phyloP scores from a whole-genome alignment of 1,140 invertebrate genomes.

The Eriocheir sinensis region DNA sequence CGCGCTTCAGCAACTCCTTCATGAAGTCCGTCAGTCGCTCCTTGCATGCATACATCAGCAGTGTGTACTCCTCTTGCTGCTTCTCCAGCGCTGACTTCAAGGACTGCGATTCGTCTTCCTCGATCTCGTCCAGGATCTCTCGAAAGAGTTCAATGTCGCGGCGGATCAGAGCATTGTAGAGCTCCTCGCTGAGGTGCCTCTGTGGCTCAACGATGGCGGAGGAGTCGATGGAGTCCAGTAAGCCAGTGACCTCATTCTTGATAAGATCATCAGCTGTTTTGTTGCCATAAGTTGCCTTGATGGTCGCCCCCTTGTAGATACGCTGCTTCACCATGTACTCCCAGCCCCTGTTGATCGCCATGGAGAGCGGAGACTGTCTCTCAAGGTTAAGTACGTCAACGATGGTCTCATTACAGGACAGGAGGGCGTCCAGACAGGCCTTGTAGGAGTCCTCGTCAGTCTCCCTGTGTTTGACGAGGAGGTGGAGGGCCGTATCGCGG shows the following conservation, averaged over 20 bases:
- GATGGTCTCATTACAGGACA: conserved; percentile 63
- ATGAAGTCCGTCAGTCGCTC: conserved; percentile 85
- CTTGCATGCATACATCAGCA: conserved; percentile 85
- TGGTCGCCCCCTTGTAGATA: conserved; percentile 85
- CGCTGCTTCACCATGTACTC: conserved; percentile 83
- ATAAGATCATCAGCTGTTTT: conserved; percentile 84
- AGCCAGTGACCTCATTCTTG: conserved; percentile 85
- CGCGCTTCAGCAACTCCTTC: conserved; percentile 83
- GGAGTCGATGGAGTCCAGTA: conserved; percentile 83
- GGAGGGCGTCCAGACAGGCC: conserved; percentile 56
- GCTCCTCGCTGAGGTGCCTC: conserved; percentile 80
- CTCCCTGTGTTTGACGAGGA: conserved; percentile 68
- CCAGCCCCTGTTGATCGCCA: conserved; percentile 85
- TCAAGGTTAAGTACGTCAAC: conserved; percentile 67
- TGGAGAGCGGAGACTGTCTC: conserved; percentile 83
- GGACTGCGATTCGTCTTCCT: conserved; percentile 78
- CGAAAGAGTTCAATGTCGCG: conserved; percentile 73
- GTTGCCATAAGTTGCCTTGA: conserved; percentile 85
- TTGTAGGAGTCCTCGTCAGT: conserved; percentile 69
- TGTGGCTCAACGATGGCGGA: conserved; percentile 81
- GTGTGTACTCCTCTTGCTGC: conserved; percentile 84
- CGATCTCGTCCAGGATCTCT: conserved; percentile 82
- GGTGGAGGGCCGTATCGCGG: conserved; percentile 66
- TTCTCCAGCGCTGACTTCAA: conserved; percentile 80
- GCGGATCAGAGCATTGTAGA: conserved; percentile 78